Conservation (phyloP, 2,797 vertebrate genomes). For the Taeniopygia guttata region DNA sequence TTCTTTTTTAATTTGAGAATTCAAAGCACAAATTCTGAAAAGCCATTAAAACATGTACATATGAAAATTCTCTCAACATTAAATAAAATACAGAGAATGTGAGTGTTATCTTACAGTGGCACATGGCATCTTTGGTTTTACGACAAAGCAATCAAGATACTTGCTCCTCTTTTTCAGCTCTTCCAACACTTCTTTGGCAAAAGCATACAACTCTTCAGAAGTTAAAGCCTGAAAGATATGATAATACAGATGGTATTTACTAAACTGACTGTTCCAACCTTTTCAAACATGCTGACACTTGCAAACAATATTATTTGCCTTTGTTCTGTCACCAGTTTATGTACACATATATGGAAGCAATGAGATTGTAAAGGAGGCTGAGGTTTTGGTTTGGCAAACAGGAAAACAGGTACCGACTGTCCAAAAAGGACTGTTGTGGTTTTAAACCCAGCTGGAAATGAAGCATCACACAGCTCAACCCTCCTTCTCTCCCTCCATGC, state of each 20-base stretch:
- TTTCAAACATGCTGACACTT: not conserved
- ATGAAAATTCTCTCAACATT: not conserved
- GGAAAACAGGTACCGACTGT: not conserved
- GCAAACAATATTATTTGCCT: not conserved
- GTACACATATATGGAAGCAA: not conserved
- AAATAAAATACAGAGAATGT: not conserved
- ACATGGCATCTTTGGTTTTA: not conserved
- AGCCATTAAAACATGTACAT: not conserved
- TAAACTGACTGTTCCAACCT: not conserved
- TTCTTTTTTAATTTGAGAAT: not conserved
- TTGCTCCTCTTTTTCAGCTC: slow-evolving; percentile 76
- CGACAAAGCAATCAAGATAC: slow-evolving; percentile 81
- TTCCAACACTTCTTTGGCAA: slow-evolving; percentile 71
- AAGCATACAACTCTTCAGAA: slow-evolving; percentile 71
- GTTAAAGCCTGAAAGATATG: slow-evolving; percentile 65
- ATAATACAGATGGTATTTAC: not conserved
- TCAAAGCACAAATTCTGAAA: not conserved
- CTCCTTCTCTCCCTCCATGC: not conserved
- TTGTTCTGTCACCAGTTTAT: not conserved
- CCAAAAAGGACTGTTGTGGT: not conserved
- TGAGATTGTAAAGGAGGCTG: not conserved
- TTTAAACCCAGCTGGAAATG: not conserved
- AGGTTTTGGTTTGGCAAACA: not conserved
- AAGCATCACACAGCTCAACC: not conserved
- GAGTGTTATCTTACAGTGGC: not conserved